Evolutionary conservation across 2,113 vertebrate species (phyloP).

Genomic region (Asarcornis scutulata): DNA sequence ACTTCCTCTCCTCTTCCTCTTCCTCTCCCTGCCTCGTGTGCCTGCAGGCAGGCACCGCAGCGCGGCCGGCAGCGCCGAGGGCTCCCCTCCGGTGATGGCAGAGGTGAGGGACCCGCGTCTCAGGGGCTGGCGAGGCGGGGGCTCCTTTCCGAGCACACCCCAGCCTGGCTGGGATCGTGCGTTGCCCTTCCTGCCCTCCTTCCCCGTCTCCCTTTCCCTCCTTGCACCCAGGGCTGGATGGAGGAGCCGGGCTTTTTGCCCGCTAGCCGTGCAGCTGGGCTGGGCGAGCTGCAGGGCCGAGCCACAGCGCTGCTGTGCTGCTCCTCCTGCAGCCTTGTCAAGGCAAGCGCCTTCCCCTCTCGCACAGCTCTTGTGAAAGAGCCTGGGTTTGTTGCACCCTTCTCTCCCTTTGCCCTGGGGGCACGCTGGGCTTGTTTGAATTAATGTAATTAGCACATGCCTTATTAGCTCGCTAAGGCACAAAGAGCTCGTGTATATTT

Average conservation of each 20-base stretch:
- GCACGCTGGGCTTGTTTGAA: slow-evolving; percentile 53
- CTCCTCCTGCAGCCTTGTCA: neutral
- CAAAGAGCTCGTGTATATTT: slow-evolving; percentile 54
- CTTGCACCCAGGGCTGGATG: neutral
- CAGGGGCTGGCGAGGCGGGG: neutral
- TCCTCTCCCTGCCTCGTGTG: neutral
- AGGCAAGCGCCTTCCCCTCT: neutral
- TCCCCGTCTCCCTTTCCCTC: neutral
- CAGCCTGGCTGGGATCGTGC: neutral
- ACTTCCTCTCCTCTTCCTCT: neutral
- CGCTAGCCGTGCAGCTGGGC: neutral
- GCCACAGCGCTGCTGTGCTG: fast-evolving
- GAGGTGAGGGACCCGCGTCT: neutral
- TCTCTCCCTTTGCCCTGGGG: slow-evolving; percentile 46
- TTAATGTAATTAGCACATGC: slow-evolving; percentile 71
- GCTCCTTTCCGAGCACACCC: neutral
- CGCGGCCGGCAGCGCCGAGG: neutral
- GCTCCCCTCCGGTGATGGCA: neutral
- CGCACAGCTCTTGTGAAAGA: neutral
- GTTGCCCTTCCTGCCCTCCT: neutral
- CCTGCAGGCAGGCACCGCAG: neutral
- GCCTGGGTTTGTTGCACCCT: neutral
- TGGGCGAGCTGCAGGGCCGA: fast-evolving
- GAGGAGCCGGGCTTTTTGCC: neutral
- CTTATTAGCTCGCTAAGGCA: slow-evolving; percentile 69